Evolutionary conservation across 2,797 vertebrate genomes (phyloP), one percentile per base, ranked within the genome.

Genomic region (Thaleichthys pacificus): DNA sequence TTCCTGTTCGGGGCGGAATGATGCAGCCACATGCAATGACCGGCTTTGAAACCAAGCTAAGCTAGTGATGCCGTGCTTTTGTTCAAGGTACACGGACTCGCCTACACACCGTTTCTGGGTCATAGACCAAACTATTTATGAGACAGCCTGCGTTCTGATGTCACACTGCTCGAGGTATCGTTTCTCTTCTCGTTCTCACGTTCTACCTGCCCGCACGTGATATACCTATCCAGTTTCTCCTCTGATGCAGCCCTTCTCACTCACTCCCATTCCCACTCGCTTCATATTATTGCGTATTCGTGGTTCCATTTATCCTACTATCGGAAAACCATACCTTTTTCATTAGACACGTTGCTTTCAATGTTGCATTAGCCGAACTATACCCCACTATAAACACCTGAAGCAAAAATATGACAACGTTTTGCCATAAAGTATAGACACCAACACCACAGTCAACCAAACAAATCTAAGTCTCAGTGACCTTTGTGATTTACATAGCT

Each of bases 51-150:
- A 30, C 28, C 42, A 24, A 63, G 56, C 49, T 61, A 24, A 63
- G 56, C 49, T 61, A 26, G 57, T 38, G 49, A 72, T 26, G 73
- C 80, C 79, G 75, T 66, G 51, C 65, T 47, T 73, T 47, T 79
- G 80, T 84, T 83, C 84, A 87, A 88, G 83, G 42, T 47, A 47
- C 80, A 87, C 78, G 38, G 32, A n/a, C 11, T 47, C 42, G 60
- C 21, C 21, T 51, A 79, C 77, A 82, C 83, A 77, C 70, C 54
- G 49, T 92, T 91, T 92, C 88, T 92, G 86, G 89, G 91, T 93
- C 90, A 92, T 15, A 64, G 69, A 56, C 51, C 19, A 56, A n/a
- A 56, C 38, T 57, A 71, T 66, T 66, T 66, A 66, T 42, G 71
- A 73, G 66, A 69, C 35, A 64, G 72, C 60, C 35, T 66, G 72